Base-by-base conservation (phyloP, 2,888 invertebrate genomes). In the Silvanus unidentatus region DNA sequence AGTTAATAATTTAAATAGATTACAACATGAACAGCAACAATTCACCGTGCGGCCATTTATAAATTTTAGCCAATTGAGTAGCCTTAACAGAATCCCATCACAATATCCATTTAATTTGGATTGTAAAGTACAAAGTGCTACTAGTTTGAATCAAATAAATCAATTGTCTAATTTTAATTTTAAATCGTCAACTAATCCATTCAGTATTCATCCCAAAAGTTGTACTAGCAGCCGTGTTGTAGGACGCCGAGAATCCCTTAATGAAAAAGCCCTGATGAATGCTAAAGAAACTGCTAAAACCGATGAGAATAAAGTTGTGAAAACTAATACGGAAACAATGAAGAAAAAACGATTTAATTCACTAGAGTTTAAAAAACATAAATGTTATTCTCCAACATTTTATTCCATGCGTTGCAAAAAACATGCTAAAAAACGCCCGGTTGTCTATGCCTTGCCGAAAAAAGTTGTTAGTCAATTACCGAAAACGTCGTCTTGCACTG, bases 361-460 rank as follows among this genome's bases (percentile, higher is more conserved):
- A 2, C 55, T 72, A 30, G 69, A 69, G 43, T 48, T 65, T 11
- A 68, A 64, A 48, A 70, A 70, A 45, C 71, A 72, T 48, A 67
- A 64, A 51, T 71, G 71, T 47, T 71, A 71, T 57, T 72, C 72
- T 1, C 72, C 71, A 2, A 72, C 71, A 10, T 72, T 72, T 55
- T 71, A 71, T 52, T 72, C 72, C 1, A 66, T 71, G 64, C 62
- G 72, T 8, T 72, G 70, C 45, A 70, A 69, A 48, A 72, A 71
- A 51, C 71, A 72, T 49, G 65, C 68, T 0, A 72, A 69, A 49
- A 69, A 64, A 48, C 54, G 69, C 13, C 66, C 71, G 5, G 55
- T 71, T 14, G 61, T 72, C 34, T 70, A 70, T 44, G 66, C 71
- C 4, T 42, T 71, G 14, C 68, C 70, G 2, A 69, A 67, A 47